phyloP scores from a whole-genome alignment of 2,888 invertebrate species.

The Synergus laeviventris region DNA sequence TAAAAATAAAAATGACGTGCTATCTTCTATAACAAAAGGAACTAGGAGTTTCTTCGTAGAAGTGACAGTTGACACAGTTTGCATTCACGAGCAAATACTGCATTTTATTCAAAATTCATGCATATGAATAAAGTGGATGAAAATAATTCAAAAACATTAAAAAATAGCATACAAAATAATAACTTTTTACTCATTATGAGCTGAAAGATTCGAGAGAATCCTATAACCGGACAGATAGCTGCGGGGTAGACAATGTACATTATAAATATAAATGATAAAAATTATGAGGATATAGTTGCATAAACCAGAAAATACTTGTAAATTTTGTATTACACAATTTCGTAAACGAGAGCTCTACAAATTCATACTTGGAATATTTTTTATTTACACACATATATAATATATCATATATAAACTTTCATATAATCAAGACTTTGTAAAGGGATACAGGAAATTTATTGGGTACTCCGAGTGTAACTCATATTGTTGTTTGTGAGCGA shows the following conservation, averaged over 20 bases:
- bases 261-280: too few relatives aligned
- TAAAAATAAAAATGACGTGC: conserved; percentile 33
- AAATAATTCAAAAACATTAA: too few relatives aligned
- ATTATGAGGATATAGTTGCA: neutral
- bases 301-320: neutral
- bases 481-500: conserved; percentile 25
- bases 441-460: conserved; percentile 42
- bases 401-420: neutral
- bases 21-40: conserved; percentile 4
- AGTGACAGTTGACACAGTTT: neutral
- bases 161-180: too few relatives aligned
- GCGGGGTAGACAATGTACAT: too few relatives aligned
- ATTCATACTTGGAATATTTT: neutral
- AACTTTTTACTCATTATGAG: too few relatives aligned
- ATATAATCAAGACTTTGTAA: conserved; percentile 41
- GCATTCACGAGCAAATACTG: conserved; percentile 9
- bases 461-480: neutral
- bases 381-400: neutral
- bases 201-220: too few relatives aligned
- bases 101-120: neutral
- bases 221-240: too few relatives aligned
- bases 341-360: neutral
- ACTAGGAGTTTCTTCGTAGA: neutral
- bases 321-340: neutral
- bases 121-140: too few relatives aligned